These are phyloP conservation scores for Dysdera silvatica DNA, from an alignment of 1,140 invertebrate genomes.

Conservation along the genomic window DNA sequence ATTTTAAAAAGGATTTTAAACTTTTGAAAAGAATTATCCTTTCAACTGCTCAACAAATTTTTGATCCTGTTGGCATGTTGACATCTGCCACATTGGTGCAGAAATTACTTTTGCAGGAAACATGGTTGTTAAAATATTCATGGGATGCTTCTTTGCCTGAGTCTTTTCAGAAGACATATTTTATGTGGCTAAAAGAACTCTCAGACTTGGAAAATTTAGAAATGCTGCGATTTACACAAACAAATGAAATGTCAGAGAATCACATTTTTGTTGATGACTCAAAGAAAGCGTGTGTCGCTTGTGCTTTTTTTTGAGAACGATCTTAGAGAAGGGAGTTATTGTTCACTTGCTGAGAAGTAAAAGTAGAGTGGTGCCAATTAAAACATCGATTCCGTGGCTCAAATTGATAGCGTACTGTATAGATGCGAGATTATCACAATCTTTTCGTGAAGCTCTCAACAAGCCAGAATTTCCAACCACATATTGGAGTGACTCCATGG, in stretches of 20 bases:
- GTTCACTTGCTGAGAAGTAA: conserved; percentile 13
- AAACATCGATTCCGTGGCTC: not conserved
- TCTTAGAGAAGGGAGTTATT: not conserved
- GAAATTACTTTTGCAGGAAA: conserved; percentile 4
- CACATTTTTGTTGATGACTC: conserved; percentile 4
- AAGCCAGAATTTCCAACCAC: not conserved
- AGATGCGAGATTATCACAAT: not conserved
- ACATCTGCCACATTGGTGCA: conserved; percentile 5
- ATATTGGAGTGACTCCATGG: conserved; percentile 1
- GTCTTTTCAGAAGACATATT: conserved; percentile 1
- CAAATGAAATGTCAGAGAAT: not conserved
- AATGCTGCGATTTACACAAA: not conserved
- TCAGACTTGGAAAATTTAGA: not conserved
- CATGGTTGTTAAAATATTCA: not conserved
- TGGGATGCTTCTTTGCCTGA: not conserved
- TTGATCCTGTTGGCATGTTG: conserved; percentile 1
- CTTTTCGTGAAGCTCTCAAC: not conserved
- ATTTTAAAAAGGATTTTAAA: not conserved
- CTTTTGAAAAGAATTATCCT: not conserved
- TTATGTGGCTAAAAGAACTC: conserved; percentile 7
- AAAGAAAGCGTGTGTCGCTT: not conserved
- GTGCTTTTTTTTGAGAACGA: not conserved
- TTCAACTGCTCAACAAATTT: not conserved
- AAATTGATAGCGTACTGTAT: conserved; percentile 4
- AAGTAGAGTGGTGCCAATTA: conserved; percentile 5